Percentiles rank a stretch among this genome's conserved stretches.
phyloP scores from a whole-genome alignment of 2,888 invertebrate species.

The Orthonychiurus folsomi region DNA sequence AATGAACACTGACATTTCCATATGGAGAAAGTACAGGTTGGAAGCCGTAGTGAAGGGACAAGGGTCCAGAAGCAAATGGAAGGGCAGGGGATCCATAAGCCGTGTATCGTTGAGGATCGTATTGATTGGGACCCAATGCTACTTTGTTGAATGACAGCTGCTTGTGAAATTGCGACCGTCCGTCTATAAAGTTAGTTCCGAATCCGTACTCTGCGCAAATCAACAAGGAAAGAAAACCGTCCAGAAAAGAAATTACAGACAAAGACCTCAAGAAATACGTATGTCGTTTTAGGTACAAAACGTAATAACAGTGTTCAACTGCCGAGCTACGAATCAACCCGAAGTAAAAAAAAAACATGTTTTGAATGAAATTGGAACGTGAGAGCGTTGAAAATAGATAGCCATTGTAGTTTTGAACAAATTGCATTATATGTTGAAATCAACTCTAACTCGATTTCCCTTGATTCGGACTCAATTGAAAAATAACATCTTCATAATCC shows the following conservation, averaged over 20 bases:
- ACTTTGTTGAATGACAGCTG: not conserved
- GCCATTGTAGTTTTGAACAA: no score
- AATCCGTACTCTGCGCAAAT: not conserved
- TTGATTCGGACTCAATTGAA: no score
- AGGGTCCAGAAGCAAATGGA: constrained; percentile 20
- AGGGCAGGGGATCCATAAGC: constrained; percentile 16
- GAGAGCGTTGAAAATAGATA: no score
- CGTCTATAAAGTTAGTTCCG: not conserved
- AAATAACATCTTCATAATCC: no score
- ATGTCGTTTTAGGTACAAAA: no score
- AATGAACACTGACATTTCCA: constrained; percentile 3
- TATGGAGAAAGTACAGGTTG: constrained; percentile 21
- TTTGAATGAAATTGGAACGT: no score
- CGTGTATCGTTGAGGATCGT: not conserved
- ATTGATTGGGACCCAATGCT: not conserved
- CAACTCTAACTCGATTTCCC: no score
- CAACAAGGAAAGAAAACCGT: not conserved
- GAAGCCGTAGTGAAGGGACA: constrained; percentile 33
- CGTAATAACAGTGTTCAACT: no score
- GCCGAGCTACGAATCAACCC: no score
- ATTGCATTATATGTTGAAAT: no score
- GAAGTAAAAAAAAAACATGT: no score
- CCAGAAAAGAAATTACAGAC: not conserved
- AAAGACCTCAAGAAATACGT: no score
- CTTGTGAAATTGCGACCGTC: not conserved